Percentiles rank a stretch among this genome's conserved stretches.
phyloP scores from a whole-genome alignment of 2,797 vertebrate species.

The Sebastes trivittatus region DNA sequence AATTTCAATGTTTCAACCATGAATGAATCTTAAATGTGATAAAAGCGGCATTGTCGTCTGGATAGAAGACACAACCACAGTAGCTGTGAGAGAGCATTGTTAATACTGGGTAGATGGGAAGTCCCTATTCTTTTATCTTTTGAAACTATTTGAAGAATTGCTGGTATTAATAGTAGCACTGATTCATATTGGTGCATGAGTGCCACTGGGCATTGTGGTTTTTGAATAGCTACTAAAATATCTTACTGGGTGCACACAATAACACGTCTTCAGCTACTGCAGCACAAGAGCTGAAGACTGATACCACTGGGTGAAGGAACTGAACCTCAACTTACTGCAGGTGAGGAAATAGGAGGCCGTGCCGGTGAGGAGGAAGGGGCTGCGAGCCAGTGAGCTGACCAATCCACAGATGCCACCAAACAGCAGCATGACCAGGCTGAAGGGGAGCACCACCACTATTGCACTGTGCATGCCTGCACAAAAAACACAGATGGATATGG shows the following conservation, averaged over 20 bases:
- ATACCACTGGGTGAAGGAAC: not conserved
- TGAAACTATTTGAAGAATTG: not conserved
- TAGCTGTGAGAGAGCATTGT: not conserved
- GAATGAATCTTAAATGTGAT: not conserved
- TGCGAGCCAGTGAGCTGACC: slow-evolving; percentile 82
- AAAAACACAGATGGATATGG: slow-evolving; percentile 16
- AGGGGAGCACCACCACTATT: slow-evolving; percentile 81
- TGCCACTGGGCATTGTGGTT: not conserved
- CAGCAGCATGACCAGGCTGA: slow-evolving; percentile 83
- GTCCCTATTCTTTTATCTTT: not conserved
- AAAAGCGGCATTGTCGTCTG: not conserved
- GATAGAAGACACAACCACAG: not conserved
- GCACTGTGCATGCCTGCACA: slow-evolving; percentile 79
- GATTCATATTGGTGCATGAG: not conserved
- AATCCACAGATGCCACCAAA: slow-evolving; percentile 83
- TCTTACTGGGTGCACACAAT: not conserved
- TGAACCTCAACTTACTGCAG: slow-evolving; percentile 80
- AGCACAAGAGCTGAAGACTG: not conserved
- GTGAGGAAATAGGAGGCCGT: slow-evolving; percentile 81
- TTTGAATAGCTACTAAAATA: not conserved
- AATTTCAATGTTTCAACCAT: not conserved
- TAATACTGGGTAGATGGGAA: not conserved
- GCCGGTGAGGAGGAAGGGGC: slow-evolving; percentile 72
- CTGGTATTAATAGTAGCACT: not conserved
- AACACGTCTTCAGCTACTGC: not conserved